Percentiles rank a stretch among this genome's conserved stretches.
phyloP scores from a whole-genome alignment of 2,797 vertebrate genomes.

The Ctenopoma kingsleyae region DNA sequence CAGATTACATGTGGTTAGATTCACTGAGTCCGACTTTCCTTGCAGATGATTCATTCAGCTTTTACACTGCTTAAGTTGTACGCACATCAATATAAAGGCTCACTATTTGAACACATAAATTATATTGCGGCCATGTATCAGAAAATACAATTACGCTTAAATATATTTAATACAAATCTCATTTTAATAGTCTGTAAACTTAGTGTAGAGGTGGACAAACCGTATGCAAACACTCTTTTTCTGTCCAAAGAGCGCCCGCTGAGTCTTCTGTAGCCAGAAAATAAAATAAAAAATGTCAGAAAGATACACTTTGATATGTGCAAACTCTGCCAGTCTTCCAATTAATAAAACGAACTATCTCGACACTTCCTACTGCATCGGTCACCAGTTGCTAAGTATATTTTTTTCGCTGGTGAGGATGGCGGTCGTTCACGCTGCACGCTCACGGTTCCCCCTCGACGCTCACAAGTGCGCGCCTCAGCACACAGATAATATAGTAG shows the following conservation, averaged over 20 bases:
- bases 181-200: constrained; percentile 5
- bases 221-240: constrained; percentile 31
- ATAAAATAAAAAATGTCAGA: constrained; percentile 42
- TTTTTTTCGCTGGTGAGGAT: constrained; percentile 4
- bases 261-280: constrained; percentile 40
- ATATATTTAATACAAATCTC: not conserved
- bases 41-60: not conserved
- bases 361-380: constrained; percentile 41
- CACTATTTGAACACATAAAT: not conserved
- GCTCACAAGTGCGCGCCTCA: constrained; percentile 57
- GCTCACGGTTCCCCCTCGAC: constrained; percentile 46
- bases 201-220: constrained; percentile 43
- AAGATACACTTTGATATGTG: constrained; percentile 36
- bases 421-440: constrained; percentile 26
- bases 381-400: constrained; percentile 63
- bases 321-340: constrained; percentile 50
- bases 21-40: not conserved
- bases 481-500: constrained; percentile 72
- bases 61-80: not conserved
- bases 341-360: constrained; percentile 57
- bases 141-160: not conserved
- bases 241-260: constrained; percentile 20
- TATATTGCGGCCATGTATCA: not conserved
- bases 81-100: not conserved
- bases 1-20: not conserved